Evolutionary conservation across 1,140 invertebrate genomes (phyloP).

Genomic region (Drosophila subpulchrella): DNA sequence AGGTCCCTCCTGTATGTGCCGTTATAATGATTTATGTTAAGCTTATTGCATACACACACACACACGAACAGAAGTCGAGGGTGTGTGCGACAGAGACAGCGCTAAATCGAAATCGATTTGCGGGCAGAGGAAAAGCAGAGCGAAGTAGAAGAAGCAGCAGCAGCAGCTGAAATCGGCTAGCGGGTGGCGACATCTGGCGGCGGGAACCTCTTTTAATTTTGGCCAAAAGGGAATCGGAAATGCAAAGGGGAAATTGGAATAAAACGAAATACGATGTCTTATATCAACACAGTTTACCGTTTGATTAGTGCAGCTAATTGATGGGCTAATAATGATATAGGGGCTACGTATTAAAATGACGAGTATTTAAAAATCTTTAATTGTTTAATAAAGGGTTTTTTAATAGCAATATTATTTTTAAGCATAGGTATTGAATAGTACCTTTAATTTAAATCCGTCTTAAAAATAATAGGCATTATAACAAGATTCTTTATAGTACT

Average conservation of each 20-base stretch:
- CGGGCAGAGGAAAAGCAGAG: slow-evolving; percentile 31
- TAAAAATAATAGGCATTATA: too few species aligned
- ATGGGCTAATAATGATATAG: too few species aligned
- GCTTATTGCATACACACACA: slow-evolving; percentile 53
- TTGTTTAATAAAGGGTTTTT: too few species aligned
- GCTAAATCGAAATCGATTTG: slow-evolving; percentile 54
- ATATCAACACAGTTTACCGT: slow-evolving; percentile 3
- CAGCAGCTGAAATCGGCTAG: slow-evolving; percentile 2
- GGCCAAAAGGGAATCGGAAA: slow-evolving; percentile 30
- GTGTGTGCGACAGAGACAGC: slow-evolving; percentile 27
- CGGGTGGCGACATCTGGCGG: slow-evolving; percentile 23
- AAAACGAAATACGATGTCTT: slow-evolving; percentile 16
- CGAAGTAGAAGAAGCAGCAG: slow-evolving; percentile 9
- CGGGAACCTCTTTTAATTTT: background rate
- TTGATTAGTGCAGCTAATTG: slow-evolving; percentile 10
- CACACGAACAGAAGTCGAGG: slow-evolving; percentile 30
- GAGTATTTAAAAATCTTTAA: too few species aligned
- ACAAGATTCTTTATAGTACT: too few species aligned
- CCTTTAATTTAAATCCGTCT: too few species aligned
- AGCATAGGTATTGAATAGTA: too few species aligned
- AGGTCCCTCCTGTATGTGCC: slow-evolving; percentile 49
- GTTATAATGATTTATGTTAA: slow-evolving; percentile 81
- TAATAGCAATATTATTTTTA: too few species aligned
- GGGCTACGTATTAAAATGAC: background rate
- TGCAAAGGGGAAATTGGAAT: slow-evolving; percentile 43